A percentile compares a stretch with the other conserved stretches of the same genome.
Evolutionary conservation across 2,797 vertebrate genomes (phyloP).

Genomic region (Trachops cirrhosus): DNA sequence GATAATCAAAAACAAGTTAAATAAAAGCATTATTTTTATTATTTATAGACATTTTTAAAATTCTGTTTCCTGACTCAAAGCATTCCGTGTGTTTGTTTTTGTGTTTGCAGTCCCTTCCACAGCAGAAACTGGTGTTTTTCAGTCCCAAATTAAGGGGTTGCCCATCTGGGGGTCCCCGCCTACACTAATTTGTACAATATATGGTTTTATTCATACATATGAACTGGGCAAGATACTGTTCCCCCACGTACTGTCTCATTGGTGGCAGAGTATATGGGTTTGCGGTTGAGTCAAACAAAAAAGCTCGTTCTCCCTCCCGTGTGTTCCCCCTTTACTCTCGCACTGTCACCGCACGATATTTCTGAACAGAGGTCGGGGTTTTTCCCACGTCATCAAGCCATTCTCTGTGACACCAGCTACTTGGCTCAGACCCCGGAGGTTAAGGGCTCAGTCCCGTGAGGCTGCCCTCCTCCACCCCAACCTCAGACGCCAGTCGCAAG

Average conservation of each 20-base stretch:
- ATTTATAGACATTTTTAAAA: background rate
- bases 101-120: background rate
- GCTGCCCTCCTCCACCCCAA: background rate
- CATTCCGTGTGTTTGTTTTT: background rate
- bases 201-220: background rate
- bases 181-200: background rate
- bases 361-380: background rate
- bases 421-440: background rate
- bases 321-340: background rate
- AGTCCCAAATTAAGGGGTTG: background rate
- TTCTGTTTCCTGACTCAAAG: background rate
- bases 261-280: background rate
- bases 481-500: background rate
- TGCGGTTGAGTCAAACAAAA: background rate
- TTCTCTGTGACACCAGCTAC: background rate
- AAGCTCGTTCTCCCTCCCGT: background rate
- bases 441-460: background rate
- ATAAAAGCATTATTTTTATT: background rate
- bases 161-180: background rate
- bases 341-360: background rate
- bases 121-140: background rate
- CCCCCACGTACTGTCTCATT: background rate
- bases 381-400: background rate
- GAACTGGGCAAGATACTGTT: background rate
- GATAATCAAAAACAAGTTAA: background rate